Conservation (phyloP, 2,797 vertebrate species). For the Chloroceryle amazona region DNA sequence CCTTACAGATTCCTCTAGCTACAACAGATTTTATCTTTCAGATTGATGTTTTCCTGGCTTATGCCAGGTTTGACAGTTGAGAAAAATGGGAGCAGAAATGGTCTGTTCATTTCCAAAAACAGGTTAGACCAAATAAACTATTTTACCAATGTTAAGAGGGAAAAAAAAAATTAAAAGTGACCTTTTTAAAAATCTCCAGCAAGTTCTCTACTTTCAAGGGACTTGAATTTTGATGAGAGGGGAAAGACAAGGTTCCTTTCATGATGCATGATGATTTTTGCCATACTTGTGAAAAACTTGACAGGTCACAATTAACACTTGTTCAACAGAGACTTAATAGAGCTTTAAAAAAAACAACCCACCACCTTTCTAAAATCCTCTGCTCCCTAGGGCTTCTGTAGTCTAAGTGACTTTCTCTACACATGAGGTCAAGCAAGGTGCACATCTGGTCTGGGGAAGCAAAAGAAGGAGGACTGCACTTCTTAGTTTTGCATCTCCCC, state of each 20-base stretch:
- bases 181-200: slow-evolving; percentile 27
- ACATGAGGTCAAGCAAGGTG: not conserved
- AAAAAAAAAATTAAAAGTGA: not conserved
- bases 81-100: not conserved
- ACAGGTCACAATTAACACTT: slow-evolving; percentile 5
- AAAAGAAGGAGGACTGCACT: not conserved
- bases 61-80: slow-evolving; percentile 8
- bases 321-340: not conserved
- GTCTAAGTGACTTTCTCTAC: not conserved
- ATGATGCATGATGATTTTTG: not conserved
- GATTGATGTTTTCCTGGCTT: slow-evolving; percentile 1
- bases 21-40: not conserved
- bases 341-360: not conserved
- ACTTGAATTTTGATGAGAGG: slow-evolving; percentile 32
- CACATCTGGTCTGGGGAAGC: not conserved
- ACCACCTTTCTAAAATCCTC: not conserved
- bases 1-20: not conserved
- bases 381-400: not conserved
- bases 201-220: slow-evolving; percentile 47
- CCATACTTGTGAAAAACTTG: slow-evolving; percentile 5
- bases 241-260: slow-evolving; percentile 22
- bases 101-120: not conserved
- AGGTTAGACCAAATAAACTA: not conserved
- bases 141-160: not conserved
- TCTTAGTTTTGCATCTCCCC: not conserved